Evolutionary conservation across 2,888 invertebrate genomes (phyloP), one percentile per base, ranked within the genome.

Genomic region (Euplagia quadripunctaria): DNA sequence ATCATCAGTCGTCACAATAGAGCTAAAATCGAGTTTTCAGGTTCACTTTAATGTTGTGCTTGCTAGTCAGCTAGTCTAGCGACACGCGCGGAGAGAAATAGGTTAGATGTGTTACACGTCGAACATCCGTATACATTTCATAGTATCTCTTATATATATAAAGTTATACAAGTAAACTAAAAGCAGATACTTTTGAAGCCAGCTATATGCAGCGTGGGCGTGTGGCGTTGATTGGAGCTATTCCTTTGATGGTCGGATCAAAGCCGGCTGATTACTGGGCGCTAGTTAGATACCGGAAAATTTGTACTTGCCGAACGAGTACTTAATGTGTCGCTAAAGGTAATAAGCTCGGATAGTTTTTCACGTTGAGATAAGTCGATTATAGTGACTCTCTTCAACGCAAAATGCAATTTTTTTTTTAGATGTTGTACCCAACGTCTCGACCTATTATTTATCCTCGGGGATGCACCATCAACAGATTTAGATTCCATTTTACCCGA

Each of bases 161-260:
- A n/a, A n/a, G 16, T 14, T 17, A 11, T 46, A 65, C 2, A 67
- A 63, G 58, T 68, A 73, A 78, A 78, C 76, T 82, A 74, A 79
- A 72, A 52, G 64, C 16, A 81, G 76, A 80, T 80, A 82, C 79
- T 83, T 84, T 80, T 82, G 81, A 14, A 16, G 55, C 12, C 20
- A 41, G 31, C 49, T 64, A 31, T 67, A 20, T 52, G 61, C 20
- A 64, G 71, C 4, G 68, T 42, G 64, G 63, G 46, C 20, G 64
- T 55, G 64, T 65, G 43, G 49, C 79, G 82, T 83, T 89, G 89
- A 89, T 88, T 89, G 85, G 85, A 81, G 83, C 79, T 82, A 75
- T 83, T 81, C 85, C 89, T 91, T 89, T 89, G 90, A 90, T 82
- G 85, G 74, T 55, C 74, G 81, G 87, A 89, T 91, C 91, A 91